Base-by-base conservation (phyloP, 1,140 invertebrate species). In the Eriosoma lanigerum region DNA sequence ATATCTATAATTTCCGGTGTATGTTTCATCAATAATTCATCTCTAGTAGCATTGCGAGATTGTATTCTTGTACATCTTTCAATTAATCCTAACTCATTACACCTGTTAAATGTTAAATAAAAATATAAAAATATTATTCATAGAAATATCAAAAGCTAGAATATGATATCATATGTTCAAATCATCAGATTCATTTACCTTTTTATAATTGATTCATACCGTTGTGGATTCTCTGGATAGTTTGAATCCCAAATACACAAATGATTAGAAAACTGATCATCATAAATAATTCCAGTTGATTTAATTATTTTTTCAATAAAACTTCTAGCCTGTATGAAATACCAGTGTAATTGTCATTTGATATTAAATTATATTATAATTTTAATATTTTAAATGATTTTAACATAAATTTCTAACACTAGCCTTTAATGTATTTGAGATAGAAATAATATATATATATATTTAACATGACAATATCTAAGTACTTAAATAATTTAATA, bases 221-320 rank as follows among this genome's bases (percentile, higher is more conserved):
- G 88, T 76, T 92, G 89, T 1, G 95, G 94, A 83, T 90, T 90
- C 86, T 98, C 95, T 6, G 92, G 92, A 87, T 96, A 93, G 66
- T 90, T 89, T 8, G 87, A 82, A 86, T 96, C 94, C 95, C 95
- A 97, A 1, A 93, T 85, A 84, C 93, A 96, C n/a, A 86, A 83
- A 84, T 96, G 95, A 72, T 93, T 88, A 2, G 88, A 84, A 93
- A 96, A 95, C 3, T 89, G 87, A 68, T 89, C 87, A 85, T 96
- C 92, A 83, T 91, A 95, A 60, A 94, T 88, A 8, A 97, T 85
- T 0, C 93, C 94, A 9, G 95, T 96, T 13, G 87, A 83, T 48
- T 78, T 38, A 62, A 52, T 44, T 54, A 26, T 48, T 58, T 78
- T 58, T 24, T 78, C 56, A 78, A 78, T 78, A 48, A 26, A 78